Base-by-base conservation (phyloP, 2,797 vertebrate genomes). In the Oryzias sinensis region DNA sequence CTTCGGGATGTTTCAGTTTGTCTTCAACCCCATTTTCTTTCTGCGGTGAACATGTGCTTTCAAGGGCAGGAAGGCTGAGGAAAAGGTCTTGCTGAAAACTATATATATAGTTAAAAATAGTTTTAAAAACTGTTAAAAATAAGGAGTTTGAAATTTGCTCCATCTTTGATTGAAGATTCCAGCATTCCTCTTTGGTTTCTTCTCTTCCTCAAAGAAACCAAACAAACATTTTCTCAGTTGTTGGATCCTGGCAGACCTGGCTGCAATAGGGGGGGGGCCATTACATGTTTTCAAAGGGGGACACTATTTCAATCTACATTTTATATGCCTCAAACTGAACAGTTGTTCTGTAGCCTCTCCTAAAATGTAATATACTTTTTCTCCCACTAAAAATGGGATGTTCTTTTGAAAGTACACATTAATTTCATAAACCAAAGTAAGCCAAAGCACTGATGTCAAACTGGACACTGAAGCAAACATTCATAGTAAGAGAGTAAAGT, bases 21-120 rank as follows among this genome's bases (percentile, higher is more conserved):
- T 22, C 53, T 56, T 53, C 44, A 53, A 67, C 18, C 14, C 60
- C 18, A 5, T 41, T 69, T 57, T 79, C 65, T 69, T 70, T 68
- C 68, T 52, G 76, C 74, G 77, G 77, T 1, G 18, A 66, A 61
- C 72, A 75, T 82, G 67, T 72, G 71, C 73, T 63, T 66, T 79
- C 80, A 81, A 82, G 81, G 82, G 79, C 80, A 79, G 58, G 16
- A 62, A 25, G 51, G 68, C n/a, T 42, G 48, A 67, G 62, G 58
- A 29, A 25, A 37, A 70, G 44, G 59, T 33, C 1, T 8, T 50
- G 20, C 54, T 62, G 27, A 44, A 45, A 47, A 63, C 11, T 2
- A 2, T 65, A 65, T 17, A 27, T 6, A 27, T 50, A n/a, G 20
- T 22, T 5, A 16, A 18, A 7, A 29, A 60, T 18, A 18, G 18